Evolutionary conservation across 2,888 invertebrate genomes (phyloP).

Genomic region (Acrobasis consociella): DNA sequence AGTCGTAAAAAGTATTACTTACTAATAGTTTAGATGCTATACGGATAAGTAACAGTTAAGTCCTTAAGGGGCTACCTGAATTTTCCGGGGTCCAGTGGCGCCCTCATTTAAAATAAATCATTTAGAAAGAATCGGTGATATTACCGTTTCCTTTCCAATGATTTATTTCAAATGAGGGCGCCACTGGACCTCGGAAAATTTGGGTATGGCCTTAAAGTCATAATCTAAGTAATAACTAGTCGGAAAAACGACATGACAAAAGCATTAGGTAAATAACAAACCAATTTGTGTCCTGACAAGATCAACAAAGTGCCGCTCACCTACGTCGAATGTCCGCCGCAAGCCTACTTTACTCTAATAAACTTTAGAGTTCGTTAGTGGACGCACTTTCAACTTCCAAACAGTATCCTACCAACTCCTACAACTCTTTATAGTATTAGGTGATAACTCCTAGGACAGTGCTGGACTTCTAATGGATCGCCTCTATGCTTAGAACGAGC

Average conservation of each 20-base stretch:
- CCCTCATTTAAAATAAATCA: too few species aligned
- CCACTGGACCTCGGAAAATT: too few species aligned
- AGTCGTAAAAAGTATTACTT: background rate
- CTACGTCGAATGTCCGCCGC: slow-evolving; percentile 49
- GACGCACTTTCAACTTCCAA: slow-evolving; percentile 66
- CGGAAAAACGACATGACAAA: slow-evolving; percentile 23
- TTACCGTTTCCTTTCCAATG: too few species aligned
- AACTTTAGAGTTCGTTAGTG: slow-evolving; percentile 57
- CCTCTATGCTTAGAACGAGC: slow-evolving; percentile 68
- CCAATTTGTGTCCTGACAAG: slow-evolving; percentile 57
- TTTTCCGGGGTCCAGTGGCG: too few species aligned
- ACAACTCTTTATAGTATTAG: slow-evolving; percentile 78
- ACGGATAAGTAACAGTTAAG: background rate
- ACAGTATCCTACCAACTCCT: slow-evolving; percentile 45
- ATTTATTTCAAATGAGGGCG: too few species aligned
- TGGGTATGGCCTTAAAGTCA: too few species aligned
- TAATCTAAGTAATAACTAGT: slow-evolving; percentile 26
- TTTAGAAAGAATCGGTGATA: too few species aligned
- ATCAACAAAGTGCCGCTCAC: slow-evolving; percentile 48
- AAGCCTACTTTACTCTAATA: slow-evolving; percentile 60
- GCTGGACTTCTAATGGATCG: slow-evolving; percentile 79
- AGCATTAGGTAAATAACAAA: slow-evolving; percentile 35
- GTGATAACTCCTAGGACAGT: slow-evolving; percentile 63
- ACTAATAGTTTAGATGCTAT: background rate
- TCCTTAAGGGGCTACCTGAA: too few species aligned